Evolutionary conservation across 1,140 invertebrate species (phyloP).

Genomic region (Asobara japonica): DNA sequence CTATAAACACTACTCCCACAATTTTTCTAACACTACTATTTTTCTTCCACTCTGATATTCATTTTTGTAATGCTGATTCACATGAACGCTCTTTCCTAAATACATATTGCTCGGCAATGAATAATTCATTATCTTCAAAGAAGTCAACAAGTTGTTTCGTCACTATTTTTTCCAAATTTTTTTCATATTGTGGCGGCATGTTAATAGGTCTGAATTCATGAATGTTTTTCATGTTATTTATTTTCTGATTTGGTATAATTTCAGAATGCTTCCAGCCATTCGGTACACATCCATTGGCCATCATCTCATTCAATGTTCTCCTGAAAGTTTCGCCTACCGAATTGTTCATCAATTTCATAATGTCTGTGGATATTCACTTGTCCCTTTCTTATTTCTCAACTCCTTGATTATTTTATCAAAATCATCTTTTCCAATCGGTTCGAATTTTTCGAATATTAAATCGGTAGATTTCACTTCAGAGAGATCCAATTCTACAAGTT

Average conservation of each 20-base stretch:
- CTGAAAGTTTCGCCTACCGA: background rate
- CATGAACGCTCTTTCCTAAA: conserved; percentile 31
- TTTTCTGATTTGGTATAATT: conserved; percentile 36
- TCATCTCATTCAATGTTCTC: conserved; percentile 23
- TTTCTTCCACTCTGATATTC: conserved; percentile 16
- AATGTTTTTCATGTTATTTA: conserved; percentile 31
- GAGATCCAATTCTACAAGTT: no score
- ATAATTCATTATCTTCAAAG: conserved; percentile 19
- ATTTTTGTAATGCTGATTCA: conserved; percentile 21
- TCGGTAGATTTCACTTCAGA: no score
- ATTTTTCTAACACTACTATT: background rate
- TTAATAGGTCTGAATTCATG: conserved; percentile 38
- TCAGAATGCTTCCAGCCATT: conserved; percentile 32
- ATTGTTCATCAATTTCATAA: background rate
- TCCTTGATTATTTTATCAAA: no score
- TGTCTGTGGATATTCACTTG: no score
- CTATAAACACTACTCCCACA: no score
- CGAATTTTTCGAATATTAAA: no score
- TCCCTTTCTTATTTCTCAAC: background rate
- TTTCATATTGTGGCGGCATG: conserved; percentile 32
- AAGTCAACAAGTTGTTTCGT: conserved; percentile 30
- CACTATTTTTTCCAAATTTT: conserved; percentile 37
- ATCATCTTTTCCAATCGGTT: no score
- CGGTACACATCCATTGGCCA: conserved; percentile 24
- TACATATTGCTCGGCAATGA: conserved; percentile 17